A percentile compares a stretch with the other conserved stretches of the same genome.
Evolutionary conservation across 2,797 vertebrate species (phyloP).

Genomic region (Perodicticus potto): DNA sequence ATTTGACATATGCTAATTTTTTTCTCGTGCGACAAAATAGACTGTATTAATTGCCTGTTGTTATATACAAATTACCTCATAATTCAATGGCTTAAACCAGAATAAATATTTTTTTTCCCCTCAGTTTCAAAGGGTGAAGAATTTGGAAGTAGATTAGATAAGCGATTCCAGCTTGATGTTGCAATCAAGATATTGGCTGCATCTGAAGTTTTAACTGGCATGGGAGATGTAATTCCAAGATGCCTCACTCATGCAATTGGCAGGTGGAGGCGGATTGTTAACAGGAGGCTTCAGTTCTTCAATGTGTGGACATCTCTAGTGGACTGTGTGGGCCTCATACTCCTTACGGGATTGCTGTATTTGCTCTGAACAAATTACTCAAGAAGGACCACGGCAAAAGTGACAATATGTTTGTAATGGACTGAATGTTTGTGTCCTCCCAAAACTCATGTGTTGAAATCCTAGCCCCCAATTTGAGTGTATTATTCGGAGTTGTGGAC

Average conservation of each 20-base stretch:
- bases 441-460: background rate
- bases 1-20: background rate
- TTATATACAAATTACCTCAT: background rate
- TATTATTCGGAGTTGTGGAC: background rate
- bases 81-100: conserved; percentile 22
- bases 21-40: background rate
- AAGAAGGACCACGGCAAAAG: background rate
- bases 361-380: background rate
- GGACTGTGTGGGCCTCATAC: background rate
- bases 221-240: background rate
- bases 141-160: background rate
- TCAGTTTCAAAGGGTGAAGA: background rate
- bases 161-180: background rate
- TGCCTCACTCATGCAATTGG: background rate
- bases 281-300: background rate
- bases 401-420: background rate
- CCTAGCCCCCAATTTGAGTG: background rate
- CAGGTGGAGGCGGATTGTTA: background rate
- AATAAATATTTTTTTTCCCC: background rate
- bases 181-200: background rate
- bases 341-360: background rate
- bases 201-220: background rate
- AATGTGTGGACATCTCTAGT: background rate
- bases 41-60: background rate
- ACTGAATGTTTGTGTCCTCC: background rate